Base-by-base conservation (phyloP, 2,888 invertebrate genomes). In the Xanthorhoe designata region DNA sequence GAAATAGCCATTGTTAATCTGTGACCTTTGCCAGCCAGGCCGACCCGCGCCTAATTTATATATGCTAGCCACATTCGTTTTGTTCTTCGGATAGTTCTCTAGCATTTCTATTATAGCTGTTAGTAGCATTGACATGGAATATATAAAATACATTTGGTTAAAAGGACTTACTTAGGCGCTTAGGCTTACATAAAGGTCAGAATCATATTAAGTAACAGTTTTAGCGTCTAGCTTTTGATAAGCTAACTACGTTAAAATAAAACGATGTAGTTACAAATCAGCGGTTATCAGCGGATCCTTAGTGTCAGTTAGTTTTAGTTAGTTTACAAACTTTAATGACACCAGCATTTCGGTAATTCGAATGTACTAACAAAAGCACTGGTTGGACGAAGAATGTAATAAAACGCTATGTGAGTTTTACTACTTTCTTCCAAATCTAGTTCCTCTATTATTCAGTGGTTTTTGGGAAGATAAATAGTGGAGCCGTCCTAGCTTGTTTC, bases 1-100 rank as follows among this genome's bases (percentile, higher is more conserved):
- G 78, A 91, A 90, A 91, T 90, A 90, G 85, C 75, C 80, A 83
- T 81, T 84, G 86, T 88, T 89, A 89, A 90, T 90, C 88, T 85
- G 86, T 87, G 89, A 91, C 90, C 91, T 91, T 90, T 90, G 80
- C 75, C 79, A 78, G 76, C 80, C 81, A 79, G 79, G 80, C 82
- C 82, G 85, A 85, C 86, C 86, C 86, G 80, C 82, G 79, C 81
- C 80, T 87, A 87, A 91, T 91, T 89, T 88, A 90, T 90, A 86
- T 83, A 85, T 83, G 79, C 82, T 79, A 79, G 79, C 78, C 75
- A 77, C 79, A 81, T 78, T 77, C 75, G 76, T 82, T 83, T 81
- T 80, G 80, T 77, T 79, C 75, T 71, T 49, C 32, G 65, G 66
- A 72, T 70, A 71, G 74, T 72, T 68, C 63, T 35, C 59, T 59